Base-by-base conservation (phyloP, 1,140 invertebrate genomes). In the Drosophila subpulchrella region DNA sequence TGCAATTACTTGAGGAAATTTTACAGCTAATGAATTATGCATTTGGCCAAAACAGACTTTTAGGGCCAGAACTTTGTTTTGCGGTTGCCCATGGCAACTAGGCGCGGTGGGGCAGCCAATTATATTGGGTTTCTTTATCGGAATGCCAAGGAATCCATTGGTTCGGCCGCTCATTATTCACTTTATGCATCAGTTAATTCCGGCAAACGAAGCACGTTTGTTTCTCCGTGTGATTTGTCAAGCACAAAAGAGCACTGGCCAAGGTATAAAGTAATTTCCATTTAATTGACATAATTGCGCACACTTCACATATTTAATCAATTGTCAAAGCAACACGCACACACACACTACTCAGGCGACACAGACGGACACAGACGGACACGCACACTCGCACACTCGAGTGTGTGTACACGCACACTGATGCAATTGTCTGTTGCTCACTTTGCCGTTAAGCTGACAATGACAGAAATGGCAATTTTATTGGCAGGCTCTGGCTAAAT, bases 221-320 rank as follows among this genome's bases (percentile, higher is more conserved):
- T 44, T 44, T 50, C 41, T 58, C 55, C 61, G 58, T 76, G 81
- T 51, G 63, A 78, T 67, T 67, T 77, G 74, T 82, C 51, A 55
- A 39, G 55, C 54, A 24, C 74, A 59, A 62, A 70, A 85, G 56
- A 80, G 76, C 59, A 79, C 48, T 74, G 74, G 50, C 67, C 73
- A 44, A 73, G 56, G 81, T 70, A 78, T 78, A 79, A 89, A 89
- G 81, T 90, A 89, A 90, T 90, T 89, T 89, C 88, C 85, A 75
- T 90, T 84, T 89, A 89, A 89, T 89, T 89, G 84, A 89, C 84
- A 89, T 89, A 89, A 89, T 89, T 89, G 81, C 77, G 85, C 66
- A 84, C 81, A 84, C 85, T 89, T 83, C 78, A 88, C 85, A 89
- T 89, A 89, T 90, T 76, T 85, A 89, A 89, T 89, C 85, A 90